Evolutionary conservation across 2,113 vertebrate species (phyloP), one percentile per base, ranked within the genome.

Genomic region (Perognathus longimembris): DNA sequence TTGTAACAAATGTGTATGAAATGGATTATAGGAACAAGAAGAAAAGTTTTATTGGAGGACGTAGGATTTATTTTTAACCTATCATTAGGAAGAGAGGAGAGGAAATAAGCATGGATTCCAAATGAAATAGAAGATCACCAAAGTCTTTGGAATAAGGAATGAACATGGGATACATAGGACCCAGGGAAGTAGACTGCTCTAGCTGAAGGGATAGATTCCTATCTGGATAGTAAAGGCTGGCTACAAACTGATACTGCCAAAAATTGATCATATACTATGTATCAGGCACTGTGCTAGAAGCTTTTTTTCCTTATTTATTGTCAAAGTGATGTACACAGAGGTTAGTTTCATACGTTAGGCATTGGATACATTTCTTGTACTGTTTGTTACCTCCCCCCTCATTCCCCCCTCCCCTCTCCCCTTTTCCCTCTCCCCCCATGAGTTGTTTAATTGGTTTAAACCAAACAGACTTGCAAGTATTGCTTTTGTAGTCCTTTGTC

Each of bases 101-200:
- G 73, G 42, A 80, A 93, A 54, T 42, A 81, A 6, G 30, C 74
- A 84, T 93, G 38, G 79, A 92, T 95, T 79, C n/a, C 26, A 67
- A 87, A 17, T 10, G 85, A 12, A 61, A 40, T 8, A n/a, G 57
- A 84, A 4, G 4, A 17, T 84, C 22, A 36, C 17, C 40, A 63
- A 42, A 67, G 36, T 82, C 74, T 89, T 71, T 69, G 45, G 28
- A 83, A 34, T 78, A 88, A 22, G 32, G 10, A 64, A 64, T 89
- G 12, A 86, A 17, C 24, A 26, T 71, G n/a, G 69, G 28, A 12
- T 71, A 15, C 74, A 66, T 66, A 80, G 42, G 30, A 2, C 24
- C 30, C 66, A 57, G 40, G 18, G 21, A 80, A 85, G 15, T 64
- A 74, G 22, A 45, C 34, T 84, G 36, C 15, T 57, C n/a, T 63